Evolutionary conservation across 2,113 vertebrate species (phyloP).

Genomic region (Indri indri): DNA sequence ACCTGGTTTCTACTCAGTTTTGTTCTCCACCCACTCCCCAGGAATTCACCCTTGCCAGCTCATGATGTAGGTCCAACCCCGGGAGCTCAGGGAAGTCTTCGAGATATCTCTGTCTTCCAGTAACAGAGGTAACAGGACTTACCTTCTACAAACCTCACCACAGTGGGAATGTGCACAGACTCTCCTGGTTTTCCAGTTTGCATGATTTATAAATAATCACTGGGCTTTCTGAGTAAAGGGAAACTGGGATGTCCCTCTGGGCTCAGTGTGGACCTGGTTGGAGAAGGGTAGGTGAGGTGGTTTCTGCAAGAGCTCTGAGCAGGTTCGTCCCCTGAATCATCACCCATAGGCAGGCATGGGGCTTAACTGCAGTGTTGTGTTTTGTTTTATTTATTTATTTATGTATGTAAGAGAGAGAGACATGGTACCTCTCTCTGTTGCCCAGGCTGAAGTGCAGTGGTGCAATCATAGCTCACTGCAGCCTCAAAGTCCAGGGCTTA

Average conservation of each 20-base stretch:
- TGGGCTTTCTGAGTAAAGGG: not conserved
- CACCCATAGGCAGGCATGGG: not conserved
- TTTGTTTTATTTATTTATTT: too few species aligned
- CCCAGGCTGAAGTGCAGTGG: too few species aligned
- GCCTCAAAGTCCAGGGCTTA: too few species aligned
- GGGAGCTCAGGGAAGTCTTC: not conserved
- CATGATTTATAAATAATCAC: not conserved
- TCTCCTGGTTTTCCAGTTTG: not conserved
- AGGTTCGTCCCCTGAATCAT: not conserved
- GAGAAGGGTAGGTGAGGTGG: not conserved
- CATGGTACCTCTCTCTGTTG: too few species aligned
- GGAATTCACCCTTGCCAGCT: not conserved
- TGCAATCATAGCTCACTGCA: too few species aligned
- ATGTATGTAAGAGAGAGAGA: too few species aligned
- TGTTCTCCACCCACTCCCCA: too few species aligned
- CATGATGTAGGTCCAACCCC: not conserved
- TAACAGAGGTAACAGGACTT: not conserved
- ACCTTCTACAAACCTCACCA: too few species aligned
- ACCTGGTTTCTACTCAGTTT: not conserved
- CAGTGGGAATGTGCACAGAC: not conserved
- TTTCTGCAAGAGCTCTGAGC: not conserved
- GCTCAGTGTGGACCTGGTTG: not conserved
- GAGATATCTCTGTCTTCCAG: rapidly evolving
- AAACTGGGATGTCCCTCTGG: not conserved
- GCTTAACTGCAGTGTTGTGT: not conserved